Evolutionary conservation across 2,797 vertebrate species (phyloP), one percentile per base, ranked within the genome.

Genomic region (Mycteria americana): DNA sequence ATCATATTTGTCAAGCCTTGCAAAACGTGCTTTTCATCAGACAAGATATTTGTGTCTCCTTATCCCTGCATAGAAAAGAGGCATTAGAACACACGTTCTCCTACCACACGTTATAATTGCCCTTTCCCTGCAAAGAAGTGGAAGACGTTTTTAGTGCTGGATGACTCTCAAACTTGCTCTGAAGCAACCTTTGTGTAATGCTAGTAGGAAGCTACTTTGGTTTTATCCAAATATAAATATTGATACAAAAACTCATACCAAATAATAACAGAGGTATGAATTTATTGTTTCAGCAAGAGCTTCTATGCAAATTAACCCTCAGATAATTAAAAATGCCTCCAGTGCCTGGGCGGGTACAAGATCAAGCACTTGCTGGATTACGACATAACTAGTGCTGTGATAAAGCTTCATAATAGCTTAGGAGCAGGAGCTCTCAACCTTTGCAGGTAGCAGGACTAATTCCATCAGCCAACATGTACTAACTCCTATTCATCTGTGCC

Each of bases 281-380:
- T 83, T 83, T 41, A 97, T 95, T 94, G 87, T 95, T 95, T 97
- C 94, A 95, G 94, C 88, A 94, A 89, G 93, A 95, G 84, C 54
- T 81, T 39, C 72, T 7, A 88, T 87, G 84, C 85, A 96, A 96
- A 95, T 89, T 31, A 95, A 92, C 62, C 50, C 87, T 33, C 57
- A 60, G 70, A 74, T 96, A 95, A 97, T 96, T 96, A 95, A 95
- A 97, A 91, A 91, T 89, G 85, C 91, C 91, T 91, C 57, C 62
- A 83, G 86, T 91, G 92, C 56, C 89, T 93, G 89, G 94, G 96
- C 6, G 8, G 89, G 94, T 89, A 93, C 60, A 81, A 96, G 89
- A 94, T 97, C 91, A 97, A 95, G 92, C 57, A 33, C 79, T 93
- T 39, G 63, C 63, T 68, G 75, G 53, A 73, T 97, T 96, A 92